These are phyloP conservation scores for Acronicta aceris DNA, from an alignment of 2,888 invertebrate species.

Conservation along the genomic window DNA sequence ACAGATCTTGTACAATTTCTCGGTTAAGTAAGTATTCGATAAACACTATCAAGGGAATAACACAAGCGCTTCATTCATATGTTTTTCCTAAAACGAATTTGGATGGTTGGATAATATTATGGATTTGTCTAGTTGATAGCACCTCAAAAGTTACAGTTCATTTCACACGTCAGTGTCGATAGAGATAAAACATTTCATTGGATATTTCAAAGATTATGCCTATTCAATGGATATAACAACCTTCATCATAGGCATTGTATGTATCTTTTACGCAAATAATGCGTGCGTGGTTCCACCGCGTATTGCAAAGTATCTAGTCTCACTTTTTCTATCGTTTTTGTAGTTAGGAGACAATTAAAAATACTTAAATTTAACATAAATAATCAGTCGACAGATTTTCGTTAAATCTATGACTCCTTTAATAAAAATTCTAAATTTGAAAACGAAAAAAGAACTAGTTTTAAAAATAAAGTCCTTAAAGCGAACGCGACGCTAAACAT, in stretches of 20 bases:
- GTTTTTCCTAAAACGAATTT: not conserved
- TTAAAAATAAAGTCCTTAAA: constrained; percentile 52
- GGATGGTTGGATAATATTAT: too few relatives aligned
- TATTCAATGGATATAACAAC: constrained; percentile 5
- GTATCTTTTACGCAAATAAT: too few relatives aligned
- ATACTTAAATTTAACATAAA: too few relatives aligned
- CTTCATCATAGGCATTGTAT: too few relatives aligned
- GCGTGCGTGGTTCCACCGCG: not conserved
- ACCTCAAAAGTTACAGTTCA: constrained; percentile 10
- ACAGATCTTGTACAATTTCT: too few relatives aligned
- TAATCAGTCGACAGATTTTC: too few relatives aligned
- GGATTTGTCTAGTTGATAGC: not conserved
- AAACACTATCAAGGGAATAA: too few relatives aligned
- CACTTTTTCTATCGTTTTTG: constrained; percentile 5
- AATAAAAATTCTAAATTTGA: constrained; percentile 19
- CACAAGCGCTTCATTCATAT: too few relatives aligned
- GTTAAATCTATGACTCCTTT: constrained; percentile 5
- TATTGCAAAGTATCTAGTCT: not conserved
- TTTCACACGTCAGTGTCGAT: constrained; percentile 3
- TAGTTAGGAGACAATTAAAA: too few relatives aligned
- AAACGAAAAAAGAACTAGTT: constrained; percentile 17
- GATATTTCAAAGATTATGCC: constrained; percentile 34
- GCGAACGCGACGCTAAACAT: constrained; percentile 49
- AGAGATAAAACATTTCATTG: constrained; percentile 36
- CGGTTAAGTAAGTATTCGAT: too few relatives aligned